Percentiles rank a stretch among this genome's conserved stretches.
Conservation (phyloP, 2,888 invertebrate genomes). For the Eristalis tenax region DNA sequence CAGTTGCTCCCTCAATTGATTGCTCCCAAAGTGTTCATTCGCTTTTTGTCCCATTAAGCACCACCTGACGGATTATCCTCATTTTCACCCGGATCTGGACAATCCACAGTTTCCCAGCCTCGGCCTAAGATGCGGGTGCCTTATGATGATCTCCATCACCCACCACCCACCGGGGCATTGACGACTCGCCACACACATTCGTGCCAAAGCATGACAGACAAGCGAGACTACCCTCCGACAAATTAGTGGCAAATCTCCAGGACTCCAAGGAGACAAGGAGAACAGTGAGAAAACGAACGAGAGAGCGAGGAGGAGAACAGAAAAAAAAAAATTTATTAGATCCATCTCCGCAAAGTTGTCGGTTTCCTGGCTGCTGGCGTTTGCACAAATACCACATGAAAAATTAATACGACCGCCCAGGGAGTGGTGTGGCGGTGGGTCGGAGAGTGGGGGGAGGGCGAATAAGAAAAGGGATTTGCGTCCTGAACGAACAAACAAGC, state of each 20-base stretch:
- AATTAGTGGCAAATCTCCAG: conserved; percentile 56
- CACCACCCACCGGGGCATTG: background rate
- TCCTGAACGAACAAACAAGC: background rate
- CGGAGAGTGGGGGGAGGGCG: conserved; percentile 18
- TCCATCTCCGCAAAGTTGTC: conserved; percentile 49
- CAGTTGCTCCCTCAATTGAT: conserved; percentile 37
- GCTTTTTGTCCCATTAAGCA: conserved; percentile 17
- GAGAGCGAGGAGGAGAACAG: background rate
- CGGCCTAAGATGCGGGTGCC: too few species aligned
- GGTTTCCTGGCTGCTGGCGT: conserved; percentile 52
- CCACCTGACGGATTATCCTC: conserved; percentile 45
- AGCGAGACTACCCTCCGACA: conserved; percentile 19
- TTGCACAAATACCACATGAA: conserved; percentile 61
- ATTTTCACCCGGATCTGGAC: background rate
- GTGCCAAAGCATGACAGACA: conserved; percentile 17
- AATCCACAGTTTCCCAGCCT: background rate
- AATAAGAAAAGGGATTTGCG: conserved; percentile 54
- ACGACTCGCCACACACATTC: background rate
- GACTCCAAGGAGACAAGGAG: background rate
- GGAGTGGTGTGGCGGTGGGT: background rate
- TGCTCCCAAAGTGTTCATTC: conserved; percentile 36
- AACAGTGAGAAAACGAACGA: background rate
- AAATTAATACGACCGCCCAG: conserved; percentile 53
- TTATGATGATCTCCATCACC: too few species aligned
- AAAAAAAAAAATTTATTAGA: conserved; percentile 57